These are phyloP conservation scores for Sebastes cheni DNA, from an alignment of 2,797 vertebrate species.

Conservation along the genomic window DNA sequence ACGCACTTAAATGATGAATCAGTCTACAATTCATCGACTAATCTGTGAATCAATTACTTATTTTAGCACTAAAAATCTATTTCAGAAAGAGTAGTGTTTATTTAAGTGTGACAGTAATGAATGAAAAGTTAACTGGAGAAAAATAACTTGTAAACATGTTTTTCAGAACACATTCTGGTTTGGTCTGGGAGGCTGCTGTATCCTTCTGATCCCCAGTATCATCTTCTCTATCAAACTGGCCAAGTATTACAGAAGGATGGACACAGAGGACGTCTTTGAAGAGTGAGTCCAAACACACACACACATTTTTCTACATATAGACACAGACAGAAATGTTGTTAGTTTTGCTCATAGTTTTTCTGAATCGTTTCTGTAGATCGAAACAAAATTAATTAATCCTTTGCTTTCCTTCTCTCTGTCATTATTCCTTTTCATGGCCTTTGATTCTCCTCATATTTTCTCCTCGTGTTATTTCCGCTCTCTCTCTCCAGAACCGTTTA, in stretches of 20 bases:
- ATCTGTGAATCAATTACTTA: neutral
- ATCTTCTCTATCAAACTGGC: constrained; percentile 91
- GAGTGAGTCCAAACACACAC: constrained; percentile 85
- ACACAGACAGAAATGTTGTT: neutral
- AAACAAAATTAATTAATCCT: constrained; percentile 35
- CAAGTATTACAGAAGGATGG: constrained; percentile 94
- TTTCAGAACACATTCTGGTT: constrained; percentile 97
- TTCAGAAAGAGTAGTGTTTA: neutral
- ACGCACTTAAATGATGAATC: neutral
- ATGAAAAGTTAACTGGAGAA: neutral
- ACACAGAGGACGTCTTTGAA: constrained; percentile 97
- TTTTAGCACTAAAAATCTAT: neutral
- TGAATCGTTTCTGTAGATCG: constrained; percentile 16
- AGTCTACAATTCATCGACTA: neutral
- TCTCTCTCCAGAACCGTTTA: constrained; percentile 54
- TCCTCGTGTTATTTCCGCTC: constrained; percentile 60
- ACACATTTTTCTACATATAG: neutral
- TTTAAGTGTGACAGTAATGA: neutral
- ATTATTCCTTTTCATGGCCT: constrained; percentile 15
- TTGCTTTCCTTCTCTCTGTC: constrained; percentile 36
- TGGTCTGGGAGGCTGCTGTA: constrained; percentile 90
- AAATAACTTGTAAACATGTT: neutral
- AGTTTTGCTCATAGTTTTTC: neutral
- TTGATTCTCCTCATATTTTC: constrained; percentile 5
- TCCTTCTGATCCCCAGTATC: constrained; percentile 92